phyloP scores from a whole-genome alignment of 2,113 vertebrate species.

The Oryzias woworae region DNA sequence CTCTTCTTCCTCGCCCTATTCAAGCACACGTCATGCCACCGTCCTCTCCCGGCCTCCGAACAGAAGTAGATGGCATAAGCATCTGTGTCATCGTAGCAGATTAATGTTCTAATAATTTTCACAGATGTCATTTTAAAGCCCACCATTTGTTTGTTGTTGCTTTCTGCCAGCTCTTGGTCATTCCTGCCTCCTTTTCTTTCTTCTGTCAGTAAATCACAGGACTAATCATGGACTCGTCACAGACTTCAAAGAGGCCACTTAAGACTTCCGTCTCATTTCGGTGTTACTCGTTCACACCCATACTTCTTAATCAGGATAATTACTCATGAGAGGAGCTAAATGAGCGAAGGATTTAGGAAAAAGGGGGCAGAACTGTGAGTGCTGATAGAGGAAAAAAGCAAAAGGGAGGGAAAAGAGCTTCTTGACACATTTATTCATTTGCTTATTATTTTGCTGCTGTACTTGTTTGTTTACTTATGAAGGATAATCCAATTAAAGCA shows the following conservation, averaged over 20 bases:
- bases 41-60: constrained; percentile 21
- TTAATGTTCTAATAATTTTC: constrained; percentile 73
- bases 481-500: constrained; percentile 73
- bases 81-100: constrained; percentile 67
- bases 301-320: constrained; percentile 57
- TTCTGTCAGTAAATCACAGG: constrained; percentile 58
- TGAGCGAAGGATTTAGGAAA: constrained; percentile 38
- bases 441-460: constrained; percentile 64
- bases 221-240: constrained; percentile 49
- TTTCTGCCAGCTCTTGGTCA: constrained; percentile 20
- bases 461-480: constrained; percentile 73
- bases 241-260: constrained; percentile 66
- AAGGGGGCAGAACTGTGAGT: constrained; percentile 25
- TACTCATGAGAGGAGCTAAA: constrained; percentile 59
- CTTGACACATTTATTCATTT: constrained; percentile 53
- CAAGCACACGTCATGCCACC: neutral
- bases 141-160: constrained; percentile 63
- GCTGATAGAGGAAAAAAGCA: neutral
- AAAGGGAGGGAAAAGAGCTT: constrained; percentile 27
- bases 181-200: constrained; percentile 26
- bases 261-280: constrained; percentile 49
- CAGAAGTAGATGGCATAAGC: constrained; percentile 60
- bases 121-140: constrained; percentile 69
- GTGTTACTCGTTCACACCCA: constrained; percentile 36
- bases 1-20: neutral